These are phyloP conservation scores for Heterodera schachtii DNA, from an alignment of 1,140 invertebrate species.

Conservation along the genomic window DNA sequence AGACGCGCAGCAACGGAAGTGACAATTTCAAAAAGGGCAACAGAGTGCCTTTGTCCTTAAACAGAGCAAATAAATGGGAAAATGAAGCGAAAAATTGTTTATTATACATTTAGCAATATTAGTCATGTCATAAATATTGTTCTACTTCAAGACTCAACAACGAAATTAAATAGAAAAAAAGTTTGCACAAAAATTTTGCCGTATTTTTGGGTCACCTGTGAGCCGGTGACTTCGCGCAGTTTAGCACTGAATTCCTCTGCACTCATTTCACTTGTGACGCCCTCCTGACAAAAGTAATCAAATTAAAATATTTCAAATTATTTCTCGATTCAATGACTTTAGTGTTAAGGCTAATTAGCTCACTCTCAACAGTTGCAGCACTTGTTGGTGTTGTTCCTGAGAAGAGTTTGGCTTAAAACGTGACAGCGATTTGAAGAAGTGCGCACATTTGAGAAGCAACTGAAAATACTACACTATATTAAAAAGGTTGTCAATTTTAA, in stretches of 20 bases:
- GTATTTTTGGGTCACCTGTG: neutral
- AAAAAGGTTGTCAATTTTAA: too few species aligned
- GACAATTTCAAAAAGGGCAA: conserved; percentile 19
- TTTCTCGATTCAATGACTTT: neutral
- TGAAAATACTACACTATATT: neutral
- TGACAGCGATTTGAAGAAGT: conserved; percentile 22
- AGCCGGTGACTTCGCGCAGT: conserved; percentile 4
- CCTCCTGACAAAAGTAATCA: conserved; percentile 7
- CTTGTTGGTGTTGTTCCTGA: conserved; percentile 5
- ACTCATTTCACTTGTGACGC: conserved; percentile 6
- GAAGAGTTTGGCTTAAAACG: neutral
- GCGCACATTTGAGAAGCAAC: conserved; percentile 14
- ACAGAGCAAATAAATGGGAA: too few species aligned
- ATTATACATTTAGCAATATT: too few species aligned
- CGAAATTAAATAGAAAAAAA: too few species aligned
- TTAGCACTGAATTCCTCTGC: conserved; percentile 21
- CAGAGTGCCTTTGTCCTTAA: conserved; percentile 26
- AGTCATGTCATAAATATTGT: too few species aligned
- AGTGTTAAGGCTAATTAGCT: too few species aligned
- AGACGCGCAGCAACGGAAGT: conserved; percentile 19
- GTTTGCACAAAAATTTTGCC: too few species aligned
- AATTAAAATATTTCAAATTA: neutral
- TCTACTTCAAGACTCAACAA: too few species aligned
- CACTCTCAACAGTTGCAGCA: conserved; percentile 14
- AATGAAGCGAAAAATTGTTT: too few species aligned